Evolutionary conservation across 2,113 vertebrate species (phyloP).

Genomic region (Octodon degus): DNA sequence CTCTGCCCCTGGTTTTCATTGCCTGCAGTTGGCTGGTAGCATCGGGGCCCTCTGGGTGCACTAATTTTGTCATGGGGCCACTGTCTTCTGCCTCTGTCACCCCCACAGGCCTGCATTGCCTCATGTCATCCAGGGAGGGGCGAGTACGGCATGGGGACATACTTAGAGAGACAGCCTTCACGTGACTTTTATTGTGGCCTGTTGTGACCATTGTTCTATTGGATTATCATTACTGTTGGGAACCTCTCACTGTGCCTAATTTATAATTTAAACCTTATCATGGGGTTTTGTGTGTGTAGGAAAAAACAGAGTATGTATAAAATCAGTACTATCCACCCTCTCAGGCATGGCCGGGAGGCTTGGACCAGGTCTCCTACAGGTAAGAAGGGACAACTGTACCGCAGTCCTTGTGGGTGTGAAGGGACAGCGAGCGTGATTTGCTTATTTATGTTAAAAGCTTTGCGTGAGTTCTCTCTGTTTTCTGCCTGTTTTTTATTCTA

Average conservation of each 20-base stretch:
- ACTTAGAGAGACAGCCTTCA: not conserved
- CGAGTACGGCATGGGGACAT: not conserved
- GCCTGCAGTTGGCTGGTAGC: not conserved
- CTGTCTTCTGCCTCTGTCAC: not conserved
- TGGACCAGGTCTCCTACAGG: not conserved
- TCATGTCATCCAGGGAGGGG: not conserved
- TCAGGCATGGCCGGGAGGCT: too few species aligned
- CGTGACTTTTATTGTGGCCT: not conserved
- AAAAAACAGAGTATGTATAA: too few species aligned
- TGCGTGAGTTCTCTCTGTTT: not conserved
- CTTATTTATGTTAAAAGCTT: not conserved
- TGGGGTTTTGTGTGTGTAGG: too few species aligned
- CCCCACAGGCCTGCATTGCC: not conserved
- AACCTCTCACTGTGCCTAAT: not conserved
- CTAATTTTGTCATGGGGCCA: not conserved
- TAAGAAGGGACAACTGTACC: too few species aligned
- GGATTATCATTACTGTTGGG: too few species aligned
- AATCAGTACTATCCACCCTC: not conserved
- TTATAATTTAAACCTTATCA: not conserved
- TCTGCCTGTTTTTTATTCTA: not conserved
- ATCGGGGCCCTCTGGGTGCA: not conserved
- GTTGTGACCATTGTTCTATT: too few species aligned
- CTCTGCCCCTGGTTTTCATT: not conserved
- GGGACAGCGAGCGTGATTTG: not conserved
- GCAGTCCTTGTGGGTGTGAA: not conserved